Conservation (phyloP, 2,888 invertebrate genomes). For the Lathronympha strigana region DNA sequence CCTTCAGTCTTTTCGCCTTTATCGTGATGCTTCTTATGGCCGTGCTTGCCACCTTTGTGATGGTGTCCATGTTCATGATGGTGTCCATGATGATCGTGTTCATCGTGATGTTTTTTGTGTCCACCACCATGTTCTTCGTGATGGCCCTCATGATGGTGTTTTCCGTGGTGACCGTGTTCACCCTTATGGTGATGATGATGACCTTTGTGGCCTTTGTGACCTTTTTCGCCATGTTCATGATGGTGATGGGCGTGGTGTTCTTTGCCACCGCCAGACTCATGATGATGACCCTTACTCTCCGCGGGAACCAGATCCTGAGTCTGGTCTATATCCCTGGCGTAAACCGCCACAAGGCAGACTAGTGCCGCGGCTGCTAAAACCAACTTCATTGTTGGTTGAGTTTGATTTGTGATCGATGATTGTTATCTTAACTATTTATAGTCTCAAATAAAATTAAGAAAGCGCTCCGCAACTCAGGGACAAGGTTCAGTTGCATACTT, state of each 20-base stretch:
- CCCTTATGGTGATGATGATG: constrained; percentile 79
- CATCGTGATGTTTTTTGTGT: constrained; percentile 77
- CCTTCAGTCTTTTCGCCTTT: constrained; percentile 77
- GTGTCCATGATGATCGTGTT: constrained; percentile 72
- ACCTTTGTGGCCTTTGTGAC: constrained; percentile 77
- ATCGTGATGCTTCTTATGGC: constrained; percentile 75
- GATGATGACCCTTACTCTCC: constrained; percentile 69
- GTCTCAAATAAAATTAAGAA: constrained; percentile 69
- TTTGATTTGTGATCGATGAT: constrained; percentile 57
- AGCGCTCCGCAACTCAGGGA: constrained; percentile 70
- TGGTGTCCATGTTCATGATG: constrained; percentile 79
- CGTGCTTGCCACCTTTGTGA: constrained; percentile 77
- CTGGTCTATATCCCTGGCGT: constrained; percentile 69
- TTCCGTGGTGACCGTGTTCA: constrained; percentile 73
- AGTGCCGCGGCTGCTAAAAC: constrained; percentile 68
- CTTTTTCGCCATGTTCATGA: constrained; percentile 74
- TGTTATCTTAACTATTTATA: constrained; percentile 72
- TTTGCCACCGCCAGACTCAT: constrained; percentile 75
- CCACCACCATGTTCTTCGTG: constrained; percentile 75
- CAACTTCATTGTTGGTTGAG: constrained; percentile 70
- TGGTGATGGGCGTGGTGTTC: constrained; percentile 76
- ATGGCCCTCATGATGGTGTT: constrained; percentile 74
- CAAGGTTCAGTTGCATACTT: constrained; percentile 52
- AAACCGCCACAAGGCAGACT: constrained; percentile 72
- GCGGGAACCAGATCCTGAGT: constrained; percentile 74